Conservation (phyloP, 1,140 invertebrate genomes). For the honey bee (Apis mellifera) region DNA sequence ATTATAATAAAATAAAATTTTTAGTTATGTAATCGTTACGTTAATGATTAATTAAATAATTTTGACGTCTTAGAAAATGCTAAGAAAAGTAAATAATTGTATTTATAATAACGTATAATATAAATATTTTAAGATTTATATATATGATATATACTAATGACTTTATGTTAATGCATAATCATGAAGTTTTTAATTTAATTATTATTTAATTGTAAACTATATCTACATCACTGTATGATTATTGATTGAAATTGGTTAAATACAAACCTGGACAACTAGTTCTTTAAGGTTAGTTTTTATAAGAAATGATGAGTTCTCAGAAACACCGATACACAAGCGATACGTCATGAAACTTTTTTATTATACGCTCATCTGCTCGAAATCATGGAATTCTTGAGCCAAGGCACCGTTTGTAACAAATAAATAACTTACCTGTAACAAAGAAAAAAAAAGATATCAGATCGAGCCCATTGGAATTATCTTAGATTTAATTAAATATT, state of each 20-base stretch:
- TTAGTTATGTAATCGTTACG: no score
- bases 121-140: no score
- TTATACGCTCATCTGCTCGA: slow-evolving; percentile 3
- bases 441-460: slow-evolving; percentile 25
- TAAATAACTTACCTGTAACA: slow-evolving; percentile 57
- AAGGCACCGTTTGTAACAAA: not conserved
- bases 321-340: slow-evolving; percentile 21
- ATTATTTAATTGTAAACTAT: no score
- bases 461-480: not conserved
- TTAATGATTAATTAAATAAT: no score
- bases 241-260: slow-evolving; percentile 21
- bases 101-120: no score
- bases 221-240: not conserved
- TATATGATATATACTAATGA: no score
- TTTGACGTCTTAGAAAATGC: no score
- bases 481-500: not conserved
- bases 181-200: no score
- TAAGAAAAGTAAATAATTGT: no score
- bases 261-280: slow-evolving; percentile 35
- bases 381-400: not conserved
- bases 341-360: slow-evolving; percentile 21
- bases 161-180: no score
- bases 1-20: no score
- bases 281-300: not conserved
- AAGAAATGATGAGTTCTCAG: slow-evolving; percentile 17